Evolutionary conservation across 2,888 invertebrate species (phyloP), one percentile per base, ranked within the genome.

Genomic region (Eretmocerus hayati): DNA sequence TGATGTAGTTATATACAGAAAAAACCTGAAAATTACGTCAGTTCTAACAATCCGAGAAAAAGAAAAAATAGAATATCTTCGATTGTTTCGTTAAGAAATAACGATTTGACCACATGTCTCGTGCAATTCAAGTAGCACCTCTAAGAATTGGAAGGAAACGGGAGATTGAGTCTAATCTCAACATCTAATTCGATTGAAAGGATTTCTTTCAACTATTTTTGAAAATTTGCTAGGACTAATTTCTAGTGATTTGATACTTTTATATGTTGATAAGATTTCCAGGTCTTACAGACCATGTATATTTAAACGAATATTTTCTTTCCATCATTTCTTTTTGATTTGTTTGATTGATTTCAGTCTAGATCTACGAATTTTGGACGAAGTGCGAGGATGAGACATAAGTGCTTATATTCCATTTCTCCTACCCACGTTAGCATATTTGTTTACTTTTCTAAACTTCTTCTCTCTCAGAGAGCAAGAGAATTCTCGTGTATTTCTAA

Each of bases 341-440:
- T 63, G 16, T 15, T 42, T 45, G 20, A 32, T 20, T 43, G 36
- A 59, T 66, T 62, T 66, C 63, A 60, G 62, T 66, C 64, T 68
- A 67, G 62, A 64, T 61, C 66, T 68, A 68, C 56, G 64, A 63
- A 30, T 46, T 66, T 69, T 65, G 66, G 64, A 67, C 65, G 65
- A 66, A 66, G 65, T 68, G 65, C 67, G 59, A 26, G 26, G 6
- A 22, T 36, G n/a, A 26, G 20, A 26, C 30, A 26, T 26, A 26
- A 6, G 23, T 36, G 19, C 21, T n/a, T 21, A 15, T n/a, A n/a
- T 18, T 43, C 13, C n/a, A 15, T 19, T 16, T 16, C 26, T 26
- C 11, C 11, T 26, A n/a, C 26, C 11, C 6, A 11, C 6, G 26
- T 11, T 26, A 26, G 26, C 26, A 11, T 26, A 11, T 11, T 9